phyloP scores from a whole-genome alignment of 2,113 vertebrate species.

The Xenopus laevis region DNA sequence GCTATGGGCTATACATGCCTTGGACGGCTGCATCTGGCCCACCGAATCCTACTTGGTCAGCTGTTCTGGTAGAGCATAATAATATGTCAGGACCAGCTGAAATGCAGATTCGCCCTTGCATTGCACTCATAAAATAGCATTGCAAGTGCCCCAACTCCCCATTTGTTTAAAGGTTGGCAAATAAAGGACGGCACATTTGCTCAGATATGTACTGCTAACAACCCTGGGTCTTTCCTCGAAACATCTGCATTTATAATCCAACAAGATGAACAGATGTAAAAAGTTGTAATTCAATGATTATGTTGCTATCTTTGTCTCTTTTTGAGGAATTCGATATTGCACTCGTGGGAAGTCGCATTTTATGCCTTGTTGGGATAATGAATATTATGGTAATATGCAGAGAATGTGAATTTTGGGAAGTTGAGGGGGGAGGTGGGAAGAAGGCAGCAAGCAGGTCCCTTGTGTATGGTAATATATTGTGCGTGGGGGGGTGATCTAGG shows the following conservation, averaged over 20 bases:
- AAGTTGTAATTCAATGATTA: conserved; percentile 82
- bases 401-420: conserved; percentile 84
- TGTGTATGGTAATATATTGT: conserved; percentile 78
- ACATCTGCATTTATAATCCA: conserved; percentile 77
- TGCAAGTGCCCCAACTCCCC: too few relatives aligned
- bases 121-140: too few relatives aligned
- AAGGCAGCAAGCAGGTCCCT: conserved; percentile 76
- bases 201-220: too few relatives aligned
- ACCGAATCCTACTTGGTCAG: too few relatives aligned
- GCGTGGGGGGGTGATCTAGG: conserved; percentile 64
- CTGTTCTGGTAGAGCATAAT: too few relatives aligned
- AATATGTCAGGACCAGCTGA: too few relatives aligned
- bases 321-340: conserved; percentile 82
- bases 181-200: too few relatives aligned
- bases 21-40: too few relatives aligned
- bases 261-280: conserved; percentile 84
- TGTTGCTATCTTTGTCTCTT: conserved; percentile 82
- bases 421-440: conserved; percentile 71
- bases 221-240: conserved; percentile 37
- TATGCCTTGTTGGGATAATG: conserved; percentile 83
- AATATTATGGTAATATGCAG: conserved; percentile 84
- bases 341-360: conserved; percentile 79
- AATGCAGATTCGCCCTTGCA: too few relatives aligned
- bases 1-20: too few relatives aligned
- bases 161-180: too few relatives aligned